Conservation (phyloP, 2,888 invertebrate genomes). For the Macrophya alboannulata region DNA sequence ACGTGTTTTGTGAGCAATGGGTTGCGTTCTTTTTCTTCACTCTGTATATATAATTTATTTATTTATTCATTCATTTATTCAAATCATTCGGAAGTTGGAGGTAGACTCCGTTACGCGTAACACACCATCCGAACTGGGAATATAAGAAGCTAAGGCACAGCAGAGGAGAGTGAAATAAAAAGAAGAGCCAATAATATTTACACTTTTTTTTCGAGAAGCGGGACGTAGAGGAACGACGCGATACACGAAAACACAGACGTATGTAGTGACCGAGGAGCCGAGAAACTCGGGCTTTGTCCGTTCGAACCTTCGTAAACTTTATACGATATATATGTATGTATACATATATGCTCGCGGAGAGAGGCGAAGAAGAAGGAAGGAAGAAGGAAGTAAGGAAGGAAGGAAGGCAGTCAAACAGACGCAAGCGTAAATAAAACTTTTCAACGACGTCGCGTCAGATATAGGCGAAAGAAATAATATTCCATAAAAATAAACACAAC, state of each 20-base stretch:
- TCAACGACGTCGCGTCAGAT: background rate
- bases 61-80: background rate
- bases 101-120: background rate
- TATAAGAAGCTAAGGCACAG: background rate
- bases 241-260: slow-evolving; percentile 7
- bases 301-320: background rate
- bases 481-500: background rate
- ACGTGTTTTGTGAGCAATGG: too few species aligned
- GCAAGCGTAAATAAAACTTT: slow-evolving; percentile 24
- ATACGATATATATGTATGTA: background rate
- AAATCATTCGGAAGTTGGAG: slow-evolving; percentile 4
- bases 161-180: slow-evolving; percentile 12
- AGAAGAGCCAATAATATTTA: slow-evolving; percentile 15
- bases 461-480: background rate
- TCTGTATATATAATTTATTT: background rate
- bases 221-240: background rate
- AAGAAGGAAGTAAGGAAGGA: background rate
- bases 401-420: background rate
- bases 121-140: too few species aligned
- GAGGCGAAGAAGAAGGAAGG: background rate
- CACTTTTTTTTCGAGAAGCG: background rate
- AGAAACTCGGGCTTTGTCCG: background rate
- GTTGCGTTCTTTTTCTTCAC: too few species aligned
- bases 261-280: background rate
- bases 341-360: background rate